A percentile compares a stretch with the other conserved stretches of the same genome.
These are phyloP conservation scores for Percopsis omiscomaycus DNA, from an alignment of 2,797 vertebrate genomes.

Conservation along the genomic window DNA sequence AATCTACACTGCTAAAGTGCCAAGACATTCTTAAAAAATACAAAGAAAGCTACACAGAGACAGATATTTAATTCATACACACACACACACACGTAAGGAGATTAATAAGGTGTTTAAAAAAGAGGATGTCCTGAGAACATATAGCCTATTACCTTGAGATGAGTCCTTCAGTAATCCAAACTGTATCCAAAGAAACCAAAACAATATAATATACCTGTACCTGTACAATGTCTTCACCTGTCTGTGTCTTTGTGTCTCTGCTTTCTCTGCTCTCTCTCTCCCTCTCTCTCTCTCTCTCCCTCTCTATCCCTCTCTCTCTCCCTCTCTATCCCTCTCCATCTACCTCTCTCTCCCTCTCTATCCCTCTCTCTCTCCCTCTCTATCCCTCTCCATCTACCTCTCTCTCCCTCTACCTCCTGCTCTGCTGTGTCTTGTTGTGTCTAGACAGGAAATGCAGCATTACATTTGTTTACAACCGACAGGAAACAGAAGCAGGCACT, in stretches of 20 bases:
- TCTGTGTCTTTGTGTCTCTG: background rate
- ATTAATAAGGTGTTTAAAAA: background rate
- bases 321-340: too few species aligned
- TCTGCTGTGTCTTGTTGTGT: slow-evolving; percentile 80
- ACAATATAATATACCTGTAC: too few species aligned
- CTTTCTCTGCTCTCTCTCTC: slow-evolving; percentile 21
- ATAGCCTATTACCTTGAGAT: background rate
- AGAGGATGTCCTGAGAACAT: background rate
- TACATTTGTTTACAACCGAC: slow-evolving; percentile 84
- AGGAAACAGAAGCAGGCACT: slow-evolving; percentile 81
- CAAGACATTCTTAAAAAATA: too few species aligned
- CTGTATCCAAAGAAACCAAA: background rate
- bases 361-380: slow-evolving; percentile 6
- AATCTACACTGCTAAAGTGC: too few species aligned
- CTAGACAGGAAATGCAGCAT: slow-evolving; percentile 88
- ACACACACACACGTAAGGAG: background rate
- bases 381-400: too few species aligned
- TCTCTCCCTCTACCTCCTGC: slow-evolving; percentile 2
- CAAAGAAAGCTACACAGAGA: too few species aligned
- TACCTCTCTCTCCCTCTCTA: background rate
- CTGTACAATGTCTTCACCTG: too few species aligned
- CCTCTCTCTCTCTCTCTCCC: slow-evolving; percentile 4
- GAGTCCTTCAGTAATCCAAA: background rate
- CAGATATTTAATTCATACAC: background rate
- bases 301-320: background rate